Evolutionary conservation across 2,888 invertebrate genomes (phyloP), one percentile per base, ranked within the genome.

Genomic region (Villa cingulata): DNA sequence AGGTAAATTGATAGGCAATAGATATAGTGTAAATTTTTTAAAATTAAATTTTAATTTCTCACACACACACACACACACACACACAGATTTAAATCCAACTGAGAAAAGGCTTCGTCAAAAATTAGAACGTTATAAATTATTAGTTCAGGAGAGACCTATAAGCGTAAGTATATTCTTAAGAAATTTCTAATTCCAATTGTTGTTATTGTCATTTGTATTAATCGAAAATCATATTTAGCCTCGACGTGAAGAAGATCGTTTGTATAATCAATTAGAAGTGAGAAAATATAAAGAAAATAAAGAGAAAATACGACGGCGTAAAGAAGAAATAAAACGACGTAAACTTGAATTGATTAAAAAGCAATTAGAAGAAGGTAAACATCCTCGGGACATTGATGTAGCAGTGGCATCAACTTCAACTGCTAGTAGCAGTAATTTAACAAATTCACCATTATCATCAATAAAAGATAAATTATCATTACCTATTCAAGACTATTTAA

Each of bases 241-340:
- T 0, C 74, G 88, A 32, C 78, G 82, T 2, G 87, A 88, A 62
- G 86, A 86, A 60, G 86, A 86, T 62, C 78, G 79, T 56, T 56
- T 79, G 37, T 78, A 80, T 40, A 80, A 78, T 50, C 76, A 81
- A 51, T 66, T 80, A 51, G 84, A 84, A 60, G 74, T 82, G 53
- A 82, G 81, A 60, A 75, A 81, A 43, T 86, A 86, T 65, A 81
- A 80, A 62, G 81, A 84, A 59, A 83, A 85, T 36, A 86, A 87
- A 61, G 86, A 86, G 60, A 83, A 83, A 63, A 68, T 86, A 52
- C 75, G 83, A 10, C 74, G 80, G 20, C 63, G 69, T 16, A 68
- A 67, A 49, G 68, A 69, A 49, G 56, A 63, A 17, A 57, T 57
- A 6, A 50, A 47, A 51, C 48, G 54, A 51, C 37, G 55, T 4